Base-by-base conservation (phyloP, 2,888 invertebrate species). In the Villa cingulata region DNA sequence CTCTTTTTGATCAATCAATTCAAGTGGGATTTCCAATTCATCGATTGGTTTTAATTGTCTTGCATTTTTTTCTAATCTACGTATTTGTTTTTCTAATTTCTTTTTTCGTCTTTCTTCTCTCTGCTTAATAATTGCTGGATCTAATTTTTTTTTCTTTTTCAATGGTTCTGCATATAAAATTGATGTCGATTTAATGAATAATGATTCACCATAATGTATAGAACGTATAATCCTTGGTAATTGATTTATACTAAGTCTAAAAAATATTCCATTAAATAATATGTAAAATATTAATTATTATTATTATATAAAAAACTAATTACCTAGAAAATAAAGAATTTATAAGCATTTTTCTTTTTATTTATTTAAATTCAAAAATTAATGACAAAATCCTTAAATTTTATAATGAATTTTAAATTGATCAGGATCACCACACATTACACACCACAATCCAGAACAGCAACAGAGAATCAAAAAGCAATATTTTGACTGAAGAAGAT, bases 11-110 rank as follows among this genome's bases (percentile, higher is more conserved):
- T 83, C 80, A 18, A 78, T 58, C 16, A 91, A 61, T 48, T 75
- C 71, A 18, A 80, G 58, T 0, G 88, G 80, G 10, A 85, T 73
- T 66, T 92, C 87, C 53, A 84, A 64, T 71, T 97, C 97, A 48
- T 84, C 83, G 38, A 97, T 76, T 0, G 96, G 94, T 66, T 96
- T 97, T 43, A 91, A 65, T 62, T 90, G 88, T 32, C 80, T 74
- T 0, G 86, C 78, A 70, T 81, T 78, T 62, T 82, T 90, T 62
- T 90, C 81, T 50, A 96, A 66, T 54, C 80, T 74, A 44, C 83
- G 73, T 53, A 96, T 94, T 63, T 82, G 83, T 63, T 89, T 94
- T 63, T 92, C 92, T 3, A 97, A 55, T 65, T 83, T 89, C 61
- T 77, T 87, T 54, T 80, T 81, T 53, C 76, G 83, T 44, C 89